phyloP scores from a whole-genome alignment of 2,113 vertebrate genomes.

The Clupea harengus region DNA sequence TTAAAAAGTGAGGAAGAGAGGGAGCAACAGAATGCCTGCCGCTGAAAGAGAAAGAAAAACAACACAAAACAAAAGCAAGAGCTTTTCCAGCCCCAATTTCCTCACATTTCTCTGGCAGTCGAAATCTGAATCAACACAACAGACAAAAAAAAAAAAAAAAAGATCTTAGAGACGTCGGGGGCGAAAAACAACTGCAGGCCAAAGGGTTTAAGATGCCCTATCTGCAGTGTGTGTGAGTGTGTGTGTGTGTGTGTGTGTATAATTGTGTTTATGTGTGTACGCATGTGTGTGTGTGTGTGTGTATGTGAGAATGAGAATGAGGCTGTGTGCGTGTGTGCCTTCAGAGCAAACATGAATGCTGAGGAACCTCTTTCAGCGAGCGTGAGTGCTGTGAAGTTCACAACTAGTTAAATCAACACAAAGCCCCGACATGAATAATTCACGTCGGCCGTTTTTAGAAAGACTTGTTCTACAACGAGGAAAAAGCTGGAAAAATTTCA shows the following conservation, averaged over 20 bases:
- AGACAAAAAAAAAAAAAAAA: constrained; percentile 29
- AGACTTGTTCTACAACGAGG: constrained; percentile 52
- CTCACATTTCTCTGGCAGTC: constrained; percentile 55
- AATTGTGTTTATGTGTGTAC: background rate
- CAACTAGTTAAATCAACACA: constrained; percentile 59
- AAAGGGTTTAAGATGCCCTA: constrained; percentile 47
- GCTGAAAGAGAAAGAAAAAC: constrained; percentile 52
- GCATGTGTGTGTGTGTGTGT: constrained; percentile 28
- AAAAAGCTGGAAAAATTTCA: constrained; percentile 38
- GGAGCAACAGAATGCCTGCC: constrained; percentile 25
- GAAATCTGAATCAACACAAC: constrained; percentile 60
- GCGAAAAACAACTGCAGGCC: constrained; percentile 46
- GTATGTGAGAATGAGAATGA: background rate
- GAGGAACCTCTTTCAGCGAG: constrained; percentile 45
- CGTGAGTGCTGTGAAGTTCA: constrained; percentile 41
- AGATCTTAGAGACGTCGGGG: constrained; percentile 43
- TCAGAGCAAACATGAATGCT: constrained; percentile 29
- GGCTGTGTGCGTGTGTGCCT: background rate
- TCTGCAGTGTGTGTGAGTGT: background rate
- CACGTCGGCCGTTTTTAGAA: constrained; percentile 49
- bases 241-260: background rate
- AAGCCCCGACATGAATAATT: constrained; percentile 68
- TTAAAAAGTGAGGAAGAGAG: constrained; percentile 8
- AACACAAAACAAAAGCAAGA: constrained; percentile 60
- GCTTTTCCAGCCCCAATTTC: constrained; percentile 65